Percentiles rank a stretch among this genome's conserved stretches.
Evolutionary conservation across 2,113 vertebrate species (phyloP).

Genomic region (Dinomys branickii): DNA sequence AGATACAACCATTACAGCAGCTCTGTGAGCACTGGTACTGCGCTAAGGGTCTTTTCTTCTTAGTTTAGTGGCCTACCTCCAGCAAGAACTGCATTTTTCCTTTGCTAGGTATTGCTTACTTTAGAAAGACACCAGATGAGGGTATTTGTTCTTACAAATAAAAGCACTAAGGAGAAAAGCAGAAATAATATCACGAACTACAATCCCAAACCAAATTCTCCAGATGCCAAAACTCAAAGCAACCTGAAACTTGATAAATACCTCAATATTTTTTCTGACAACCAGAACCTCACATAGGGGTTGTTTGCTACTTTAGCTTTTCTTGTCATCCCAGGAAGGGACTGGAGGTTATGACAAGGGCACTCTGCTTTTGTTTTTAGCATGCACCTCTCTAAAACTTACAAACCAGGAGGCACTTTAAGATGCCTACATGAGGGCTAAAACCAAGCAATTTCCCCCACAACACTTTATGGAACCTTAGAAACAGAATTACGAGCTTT

Average conservation of each 20-base stretch:
- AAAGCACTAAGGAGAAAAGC: not conserved
- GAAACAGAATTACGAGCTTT: not conserved
- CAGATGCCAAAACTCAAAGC: conserved; percentile 5
- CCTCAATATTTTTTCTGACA: not conserved
- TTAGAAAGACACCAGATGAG: conserved; percentile 2
- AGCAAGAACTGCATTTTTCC: not conserved
- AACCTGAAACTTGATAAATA: not conserved
- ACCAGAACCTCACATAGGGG: not conserved
- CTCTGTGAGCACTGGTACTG: not conserved
- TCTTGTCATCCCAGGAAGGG: not conserved
- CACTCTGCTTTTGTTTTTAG: not conserved
- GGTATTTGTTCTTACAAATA: not conserved
- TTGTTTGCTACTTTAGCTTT: not conserved
- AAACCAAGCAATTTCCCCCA: not conserved
- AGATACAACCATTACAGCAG: not conserved
- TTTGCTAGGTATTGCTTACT: not conserved
- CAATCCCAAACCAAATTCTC: not conserved
- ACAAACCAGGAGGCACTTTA: not conserved
- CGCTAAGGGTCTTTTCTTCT: not conserved
- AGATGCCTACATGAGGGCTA: not conserved
- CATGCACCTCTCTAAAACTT: not conserved
- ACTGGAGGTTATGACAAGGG: not conserved
- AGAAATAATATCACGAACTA: not conserved
- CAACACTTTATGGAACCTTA: not conserved
- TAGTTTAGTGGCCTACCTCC: not conserved